Evolutionary conservation across 2,113 vertebrate genomes (phyloP), one percentile per base, ranked within the genome.

Genomic region (Brachionichthys hirsutus): DNA sequence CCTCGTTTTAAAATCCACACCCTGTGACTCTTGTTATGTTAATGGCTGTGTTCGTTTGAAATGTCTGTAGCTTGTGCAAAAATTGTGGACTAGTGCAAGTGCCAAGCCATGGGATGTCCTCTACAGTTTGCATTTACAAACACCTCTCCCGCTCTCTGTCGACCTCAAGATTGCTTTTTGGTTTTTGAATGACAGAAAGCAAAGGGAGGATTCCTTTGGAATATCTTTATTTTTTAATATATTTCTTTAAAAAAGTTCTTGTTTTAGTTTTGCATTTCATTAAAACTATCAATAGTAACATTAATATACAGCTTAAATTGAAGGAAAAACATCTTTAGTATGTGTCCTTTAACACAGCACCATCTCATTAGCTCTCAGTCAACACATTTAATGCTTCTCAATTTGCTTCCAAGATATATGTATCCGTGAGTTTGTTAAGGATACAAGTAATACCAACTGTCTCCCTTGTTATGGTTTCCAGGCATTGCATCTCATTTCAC

Each of bases 251-350:
- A 91, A 91, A 90, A 88, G 77, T 82, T 90, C 73, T 75, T 61
- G 82, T 88, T 90, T 90, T 85, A 88, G 77, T 85, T 91, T 90
- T 89, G 87, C 89, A 89, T 91, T 89, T 88, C 84, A 88, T 91
- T 90, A 90, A 89, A 92, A 92, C 88, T 90, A 92, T 91, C 82
- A 84, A 90, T 90, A 92, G 88, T 87, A 91, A 87, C 83, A 90
- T 87, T 85, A 88, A 87, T 91, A 89, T 92, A 91, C 89, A 91
- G 89, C 83, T 89, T 89, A 86, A 88, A 86, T 63, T 65, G 84
- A 90, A 90, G 87, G 77, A 86, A 90, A n/a, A 87, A 88, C 81
- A 80, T 90, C 88, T 91, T 90, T 89, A 91, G 86, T 90, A 89
- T 68, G 71, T 77, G 83, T 91, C 90, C 88, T 89, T 90, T 85